Base-by-base conservation (phyloP, 2,113 vertebrate genomes). In the Dasyurus viverrinus region DNA sequence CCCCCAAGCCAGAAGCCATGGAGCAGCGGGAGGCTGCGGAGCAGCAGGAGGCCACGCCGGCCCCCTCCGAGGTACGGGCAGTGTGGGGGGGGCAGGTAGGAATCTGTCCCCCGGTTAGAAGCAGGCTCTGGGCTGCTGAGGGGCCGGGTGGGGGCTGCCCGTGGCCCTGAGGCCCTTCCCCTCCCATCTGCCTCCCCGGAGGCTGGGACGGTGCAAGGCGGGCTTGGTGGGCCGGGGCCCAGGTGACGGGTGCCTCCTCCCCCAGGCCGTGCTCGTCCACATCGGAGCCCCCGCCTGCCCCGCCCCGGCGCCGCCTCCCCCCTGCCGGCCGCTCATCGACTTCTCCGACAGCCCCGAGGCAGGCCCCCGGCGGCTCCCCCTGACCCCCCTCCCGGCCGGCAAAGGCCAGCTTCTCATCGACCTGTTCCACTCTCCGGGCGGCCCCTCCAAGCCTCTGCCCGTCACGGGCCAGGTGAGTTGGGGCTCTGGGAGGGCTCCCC, bases 401-500 rank as follows among this genome's bases (percentile, higher is more conserved):
- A 98, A 97, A 19, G 97, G 93, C 1, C 96, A 96, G 89, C 98
- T 98, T 95, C 98, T 99, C 53, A 98, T 98, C 2, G 99, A 99
- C 94, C 98, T 99, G 95, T 97, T 97, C 8, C 99, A 99, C 94
- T 98, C 98, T 27, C 99, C 97, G 89, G 42, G 48, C 6, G 0
- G 22, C 19, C 76, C 46, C 26, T 19, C 96, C 47, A 98, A 98
- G 76, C 94, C 98, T 53, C 0, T 2, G 0, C 2, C 23, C 0
- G 42, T 96, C 1, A 52, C 92, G 50, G 98, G 50, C 8, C 98
- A 98, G 94, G 97, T 99, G 95, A 98, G 98, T 36, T 2, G 50
- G 50, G 50, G 54, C 54, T 23, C 19, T 23, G 3, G 23, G 19
- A 23, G 54, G 57, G 57, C 57, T 12, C 26, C 0, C 12, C 60